Evolutionary conservation across 1,140 invertebrate species (phyloP).

Genomic region (Pachyrhynchus sulphureomaculatus): DNA sequence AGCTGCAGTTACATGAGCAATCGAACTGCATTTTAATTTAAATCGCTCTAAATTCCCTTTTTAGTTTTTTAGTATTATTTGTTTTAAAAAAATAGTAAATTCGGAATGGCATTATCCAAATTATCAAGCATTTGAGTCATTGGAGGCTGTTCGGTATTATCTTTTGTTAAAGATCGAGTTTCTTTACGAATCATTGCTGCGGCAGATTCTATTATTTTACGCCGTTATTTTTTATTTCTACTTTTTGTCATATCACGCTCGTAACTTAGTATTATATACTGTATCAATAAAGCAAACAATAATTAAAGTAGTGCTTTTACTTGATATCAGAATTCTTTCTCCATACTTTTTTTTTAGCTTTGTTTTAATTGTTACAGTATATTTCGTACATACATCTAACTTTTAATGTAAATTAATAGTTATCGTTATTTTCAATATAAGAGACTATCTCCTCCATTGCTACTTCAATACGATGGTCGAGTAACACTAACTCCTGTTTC

Average conservation of each 20-base stretch:
- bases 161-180: too few relatives aligned
- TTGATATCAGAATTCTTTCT: constrained; percentile 6
- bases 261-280: too few relatives aligned
- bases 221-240: too few relatives aligned
- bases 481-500: background rate
- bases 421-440: constrained; percentile 14
- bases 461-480: background rate
- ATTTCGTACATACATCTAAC: constrained; percentile 2
- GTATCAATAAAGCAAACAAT: too few relatives aligned
- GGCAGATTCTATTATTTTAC: too few relatives aligned
- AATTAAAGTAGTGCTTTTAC: background rate
- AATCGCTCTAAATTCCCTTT: constrained; percentile 41
- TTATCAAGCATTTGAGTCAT: background rate
- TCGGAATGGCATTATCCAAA: background rate
- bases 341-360: constrained; percentile 7
- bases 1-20: constrained; percentile 47
- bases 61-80: constrained; percentile 37
- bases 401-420: background rate
- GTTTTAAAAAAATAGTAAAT: background rate
- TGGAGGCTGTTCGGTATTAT: too few relatives aligned
- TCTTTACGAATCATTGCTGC: too few relatives aligned
- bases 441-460: background rate
- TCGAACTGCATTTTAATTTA: constrained; percentile 45
- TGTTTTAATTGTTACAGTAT: constrained; percentile 17
- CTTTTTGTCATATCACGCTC: too few relatives aligned